Conservation (phyloP, 2,797 vertebrate species). For the Rhinella marina region DNA sequence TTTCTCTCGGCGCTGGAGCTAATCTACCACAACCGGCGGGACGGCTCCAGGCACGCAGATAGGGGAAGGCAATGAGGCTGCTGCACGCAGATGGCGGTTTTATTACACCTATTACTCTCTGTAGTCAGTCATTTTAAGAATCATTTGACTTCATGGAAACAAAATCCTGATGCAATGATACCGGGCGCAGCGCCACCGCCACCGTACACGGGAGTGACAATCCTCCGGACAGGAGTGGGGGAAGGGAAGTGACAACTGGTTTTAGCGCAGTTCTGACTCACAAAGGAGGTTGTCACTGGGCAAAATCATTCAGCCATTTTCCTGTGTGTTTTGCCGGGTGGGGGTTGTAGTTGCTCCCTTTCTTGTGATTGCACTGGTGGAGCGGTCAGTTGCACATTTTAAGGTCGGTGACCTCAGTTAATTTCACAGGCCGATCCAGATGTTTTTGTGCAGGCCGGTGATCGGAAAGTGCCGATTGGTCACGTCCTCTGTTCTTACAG, state of each 20-base stretch:
- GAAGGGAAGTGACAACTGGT: background rate
- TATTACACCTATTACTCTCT: slow-evolving; percentile 35
- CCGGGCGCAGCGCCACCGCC: background rate
- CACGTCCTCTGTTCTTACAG: too few relatives aligned
- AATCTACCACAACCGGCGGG: background rate
- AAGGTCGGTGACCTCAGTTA: too few relatives aligned
- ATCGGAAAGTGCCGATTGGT: too few relatives aligned
- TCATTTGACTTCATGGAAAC: background rate
- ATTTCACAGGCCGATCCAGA: too few relatives aligned
- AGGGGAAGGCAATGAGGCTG: background rate
- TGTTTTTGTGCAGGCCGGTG: too few relatives aligned
- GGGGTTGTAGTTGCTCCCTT: too few relatives aligned
- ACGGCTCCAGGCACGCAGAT: background rate
- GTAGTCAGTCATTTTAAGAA: slow-evolving; percentile 9
- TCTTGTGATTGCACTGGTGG: too few relatives aligned
- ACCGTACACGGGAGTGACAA: too few relatives aligned
- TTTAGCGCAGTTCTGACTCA: background rate
- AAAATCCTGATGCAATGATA: background rate
- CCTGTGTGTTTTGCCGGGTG: too few relatives aligned
- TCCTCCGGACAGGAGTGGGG: too few relatives aligned
- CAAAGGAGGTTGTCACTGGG: background rate
- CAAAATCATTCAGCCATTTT: too few relatives aligned
- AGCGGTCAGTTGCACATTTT: too few relatives aligned
- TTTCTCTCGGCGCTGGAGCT: background rate
- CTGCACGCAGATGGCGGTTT: background rate